Conservation (phyloP, 1,140 invertebrate genomes). For the Spodoptera litura region DNA sequence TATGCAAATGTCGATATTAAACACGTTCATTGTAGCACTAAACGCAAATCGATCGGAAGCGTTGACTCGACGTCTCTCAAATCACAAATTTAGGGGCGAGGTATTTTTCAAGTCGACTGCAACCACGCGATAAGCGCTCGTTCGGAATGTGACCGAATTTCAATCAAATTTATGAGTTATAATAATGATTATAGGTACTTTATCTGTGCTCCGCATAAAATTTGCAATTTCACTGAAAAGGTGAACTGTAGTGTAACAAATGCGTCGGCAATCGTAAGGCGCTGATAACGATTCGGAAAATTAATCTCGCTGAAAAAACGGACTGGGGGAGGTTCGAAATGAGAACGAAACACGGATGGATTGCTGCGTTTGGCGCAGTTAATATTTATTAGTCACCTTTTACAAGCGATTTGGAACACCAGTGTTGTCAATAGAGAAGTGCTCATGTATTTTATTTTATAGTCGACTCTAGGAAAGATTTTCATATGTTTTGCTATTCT, state of each 20-base stretch:
- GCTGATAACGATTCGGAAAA: constrained; percentile 82
- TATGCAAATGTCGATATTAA: constrained; percentile 72
- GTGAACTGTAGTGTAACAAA: constrained; percentile 83
- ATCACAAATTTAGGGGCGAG: constrained; percentile 70
- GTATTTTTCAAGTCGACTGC: constrained; percentile 85
- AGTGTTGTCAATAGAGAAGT: constrained; percentile 6
- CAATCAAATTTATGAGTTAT: constrained; percentile 86
- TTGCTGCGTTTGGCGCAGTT: constrained; percentile 59
- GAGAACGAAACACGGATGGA: constrained; percentile 60
- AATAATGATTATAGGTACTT: constrained; percentile 85
- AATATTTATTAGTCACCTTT: constrained; percentile 55
- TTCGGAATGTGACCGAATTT: constrained; percentile 84
- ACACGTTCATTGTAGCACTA: constrained; percentile 77
- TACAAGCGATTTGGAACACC: constrained; percentile 35
- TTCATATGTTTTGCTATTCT: neutral
- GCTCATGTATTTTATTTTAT: constrained; percentile 9
- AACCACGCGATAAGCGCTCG: constrained; percentile 76
- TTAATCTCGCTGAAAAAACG: constrained; percentile 81
- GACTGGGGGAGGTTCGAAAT: constrained; percentile 60
- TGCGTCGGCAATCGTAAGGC: constrained; percentile 82
- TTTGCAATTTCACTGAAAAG: constrained; percentile 84
- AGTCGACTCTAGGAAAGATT: no score
- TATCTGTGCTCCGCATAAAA: constrained; percentile 80
- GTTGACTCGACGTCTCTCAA: constrained; percentile 69
- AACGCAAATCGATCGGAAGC: constrained; percentile 82